Conservation (phyloP, 2,888 invertebrate species). For the Leptopilina myrica region DNA sequence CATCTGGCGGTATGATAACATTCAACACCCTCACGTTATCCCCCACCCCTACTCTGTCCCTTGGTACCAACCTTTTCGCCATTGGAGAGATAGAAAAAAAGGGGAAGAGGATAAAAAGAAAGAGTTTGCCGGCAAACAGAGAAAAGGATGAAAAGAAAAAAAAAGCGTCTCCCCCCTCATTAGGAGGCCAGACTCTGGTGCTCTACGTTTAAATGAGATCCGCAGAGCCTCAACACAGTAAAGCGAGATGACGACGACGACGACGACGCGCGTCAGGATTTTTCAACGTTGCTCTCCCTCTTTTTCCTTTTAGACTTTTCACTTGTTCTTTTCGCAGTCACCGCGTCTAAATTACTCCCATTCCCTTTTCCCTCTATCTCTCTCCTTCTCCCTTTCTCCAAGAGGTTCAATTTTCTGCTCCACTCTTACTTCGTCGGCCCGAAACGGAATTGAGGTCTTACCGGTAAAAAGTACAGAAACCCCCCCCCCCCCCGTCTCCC, state of each 20-base stretch:
- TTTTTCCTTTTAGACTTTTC: slow-evolving; percentile 19
- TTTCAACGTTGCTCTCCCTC: slow-evolving; percentile 51
- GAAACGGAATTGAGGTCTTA: slow-evolving; percentile 20
- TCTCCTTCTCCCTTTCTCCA: too few species aligned
- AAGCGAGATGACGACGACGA: slow-evolving; percentile 45
- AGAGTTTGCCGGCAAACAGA: slow-evolving; percentile 30
- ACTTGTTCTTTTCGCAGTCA: slow-evolving; percentile 56
- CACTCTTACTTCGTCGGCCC: background rate
- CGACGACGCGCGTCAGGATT: slow-evolving; percentile 58
- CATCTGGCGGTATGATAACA: slow-evolving; percentile 68
- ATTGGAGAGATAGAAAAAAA: slow-evolving; percentile 34
- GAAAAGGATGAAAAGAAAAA: slow-evolving; percentile 59
- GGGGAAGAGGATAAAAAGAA: slow-evolving; percentile 33
- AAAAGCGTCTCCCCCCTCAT: slow-evolving; percentile 64
- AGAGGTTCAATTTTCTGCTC: slow-evolving; percentile 12
- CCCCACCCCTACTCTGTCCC: background rate
- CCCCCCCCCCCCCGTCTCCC: background rate
- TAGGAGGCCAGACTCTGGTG: slow-evolving; percentile 65
- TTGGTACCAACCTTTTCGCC: slow-evolving; percentile 8
- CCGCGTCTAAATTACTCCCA: slow-evolving; percentile 29
- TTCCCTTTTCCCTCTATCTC: too few species aligned
- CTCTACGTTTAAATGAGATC: slow-evolving; percentile 66
- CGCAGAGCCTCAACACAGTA: slow-evolving; percentile 56
- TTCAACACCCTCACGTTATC: slow-evolving; percentile 55
- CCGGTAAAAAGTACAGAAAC: background rate